A percentile compares a stretch with the other conserved stretches of the same genome.
Evolutionary conservation across 2,888 invertebrate species (phyloP).

Genomic region (Girardia tigrina): DNA sequence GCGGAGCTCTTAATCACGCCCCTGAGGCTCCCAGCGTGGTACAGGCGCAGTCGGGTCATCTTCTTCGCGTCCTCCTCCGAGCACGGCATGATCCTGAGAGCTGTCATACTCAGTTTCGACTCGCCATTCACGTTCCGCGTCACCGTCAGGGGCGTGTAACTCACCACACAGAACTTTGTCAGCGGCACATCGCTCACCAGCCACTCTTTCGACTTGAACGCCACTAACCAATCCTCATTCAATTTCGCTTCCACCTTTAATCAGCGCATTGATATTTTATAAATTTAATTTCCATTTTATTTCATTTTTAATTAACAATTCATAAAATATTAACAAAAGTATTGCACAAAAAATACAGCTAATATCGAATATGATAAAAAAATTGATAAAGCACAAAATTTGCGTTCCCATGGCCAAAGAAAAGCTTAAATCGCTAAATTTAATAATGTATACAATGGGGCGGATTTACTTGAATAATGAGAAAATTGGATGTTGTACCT

Average conservation of each 20-base stretch:
- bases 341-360: no score
- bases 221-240: background rate
- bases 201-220: conserved; percentile 12
- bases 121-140: background rate
- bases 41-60: background rate
- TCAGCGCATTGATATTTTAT: no score
- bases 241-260: background rate
- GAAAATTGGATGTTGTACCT: no score
- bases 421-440: no score
- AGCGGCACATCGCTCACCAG: background rate
- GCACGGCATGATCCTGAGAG: background rate
- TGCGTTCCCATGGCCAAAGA: no score
- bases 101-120: background rate
- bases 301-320: no score
- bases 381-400: no score
- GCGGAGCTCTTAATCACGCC: background rate
- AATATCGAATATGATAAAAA: no score
- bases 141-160: background rate
- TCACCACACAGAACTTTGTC: background rate
- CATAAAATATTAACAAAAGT: no score
- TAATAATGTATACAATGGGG: no score
- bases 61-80: background rate
- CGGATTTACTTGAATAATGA: no score
- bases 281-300: no score
- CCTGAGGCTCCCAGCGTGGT: background rate